A percentile compares a stretch with the other conserved stretches of the same genome.
phyloP scores from a whole-genome alignment of 2,113 vertebrate genomes.

The Sinocyclocheilus rhinocerous region DNA sequence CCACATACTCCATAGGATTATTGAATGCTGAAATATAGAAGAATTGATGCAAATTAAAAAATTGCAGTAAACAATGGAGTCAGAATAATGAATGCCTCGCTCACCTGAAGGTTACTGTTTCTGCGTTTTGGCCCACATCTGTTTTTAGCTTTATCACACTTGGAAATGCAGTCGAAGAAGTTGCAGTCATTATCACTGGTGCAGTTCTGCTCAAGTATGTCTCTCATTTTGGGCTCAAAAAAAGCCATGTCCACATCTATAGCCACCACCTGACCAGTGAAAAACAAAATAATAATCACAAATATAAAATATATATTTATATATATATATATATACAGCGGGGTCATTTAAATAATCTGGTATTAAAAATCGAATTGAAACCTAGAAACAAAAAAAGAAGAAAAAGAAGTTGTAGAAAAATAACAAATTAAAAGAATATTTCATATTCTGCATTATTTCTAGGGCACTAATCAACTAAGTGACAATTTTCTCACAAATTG shows the following conservation, averaged over 20 bases:
- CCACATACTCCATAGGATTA: not conserved
- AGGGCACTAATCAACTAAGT: not conserved
- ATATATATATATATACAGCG: not conserved
- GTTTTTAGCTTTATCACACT: slow-evolving; percentile 77
- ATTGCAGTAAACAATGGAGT: not conserved
- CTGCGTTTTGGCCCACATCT: slow-evolving; percentile 82
- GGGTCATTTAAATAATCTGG: not conserved
- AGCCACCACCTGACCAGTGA: slow-evolving; percentile 85
- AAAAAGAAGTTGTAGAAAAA: no score
- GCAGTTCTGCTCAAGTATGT: slow-evolving; percentile 95
- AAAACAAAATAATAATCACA: not conserved
- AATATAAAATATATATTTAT: not conserved
- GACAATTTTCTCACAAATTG: not conserved
- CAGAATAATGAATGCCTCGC: not conserved
- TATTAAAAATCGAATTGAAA: not conserved
- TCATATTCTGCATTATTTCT: not conserved
- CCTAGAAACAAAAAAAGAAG: not conserved
- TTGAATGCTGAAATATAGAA: no score
- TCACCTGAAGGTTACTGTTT: slow-evolving; percentile 94
- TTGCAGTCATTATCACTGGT: slow-evolving; percentile 90
- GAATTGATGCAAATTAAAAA: not conserved
- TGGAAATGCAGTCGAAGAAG: slow-evolving; percentile 96
- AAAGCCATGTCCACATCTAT: slow-evolving; percentile 99
- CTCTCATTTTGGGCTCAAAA: slow-evolving; percentile 97
- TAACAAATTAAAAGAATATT: not conserved